These are phyloP conservation scores for Hephaestus fuliginosus DNA, from an alignment of 2,797 vertebrate species.

Conservation along the genomic window DNA sequence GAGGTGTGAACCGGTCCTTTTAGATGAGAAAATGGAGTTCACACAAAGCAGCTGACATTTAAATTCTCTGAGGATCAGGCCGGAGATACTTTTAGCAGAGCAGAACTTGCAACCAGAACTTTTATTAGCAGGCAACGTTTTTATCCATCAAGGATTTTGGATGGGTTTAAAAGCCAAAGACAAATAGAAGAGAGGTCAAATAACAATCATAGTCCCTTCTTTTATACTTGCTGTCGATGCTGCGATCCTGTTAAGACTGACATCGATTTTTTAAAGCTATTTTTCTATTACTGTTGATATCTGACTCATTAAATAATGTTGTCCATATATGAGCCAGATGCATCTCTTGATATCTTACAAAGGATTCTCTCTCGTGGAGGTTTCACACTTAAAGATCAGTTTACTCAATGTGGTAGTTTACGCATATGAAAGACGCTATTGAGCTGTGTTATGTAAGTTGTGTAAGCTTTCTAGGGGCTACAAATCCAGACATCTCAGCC, in stretches of 20 bases:
- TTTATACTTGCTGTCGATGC: not conserved
- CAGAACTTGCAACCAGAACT: slow-evolving; percentile 21
- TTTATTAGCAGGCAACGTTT: slow-evolving; percentile 15
- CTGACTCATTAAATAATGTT: not conserved
- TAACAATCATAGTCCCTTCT: not conserved
- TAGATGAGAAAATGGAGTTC: slow-evolving; percentile 61
- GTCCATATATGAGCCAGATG: not conserved
- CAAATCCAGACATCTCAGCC: not conserved
- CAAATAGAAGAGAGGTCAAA: not conserved
- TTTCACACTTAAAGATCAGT: not conserved
- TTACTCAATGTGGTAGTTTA: not conserved
- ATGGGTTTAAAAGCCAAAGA: slow-evolving; percentile 5
- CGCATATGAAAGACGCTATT: too few relatives aligned
- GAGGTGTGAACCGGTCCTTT: slow-evolving; percentile 62
- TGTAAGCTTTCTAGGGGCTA: not conserved
- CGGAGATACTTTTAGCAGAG: slow-evolving; percentile 26
- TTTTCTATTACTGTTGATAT: not conserved
- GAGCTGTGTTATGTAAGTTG: too few relatives aligned
- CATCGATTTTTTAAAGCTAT: not conserved
- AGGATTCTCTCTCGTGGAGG: not conserved
- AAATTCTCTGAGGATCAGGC: slow-evolving; percentile 43
- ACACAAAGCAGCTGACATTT: slow-evolving; percentile 53
- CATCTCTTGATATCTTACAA: not conserved
- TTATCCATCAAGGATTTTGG: not conserved
- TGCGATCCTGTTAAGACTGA: not conserved